These are phyloP conservation scores for Perithous albicinctus DNA, from an alignment of 2,888 invertebrate species.

Conservation along the genomic window DNA sequence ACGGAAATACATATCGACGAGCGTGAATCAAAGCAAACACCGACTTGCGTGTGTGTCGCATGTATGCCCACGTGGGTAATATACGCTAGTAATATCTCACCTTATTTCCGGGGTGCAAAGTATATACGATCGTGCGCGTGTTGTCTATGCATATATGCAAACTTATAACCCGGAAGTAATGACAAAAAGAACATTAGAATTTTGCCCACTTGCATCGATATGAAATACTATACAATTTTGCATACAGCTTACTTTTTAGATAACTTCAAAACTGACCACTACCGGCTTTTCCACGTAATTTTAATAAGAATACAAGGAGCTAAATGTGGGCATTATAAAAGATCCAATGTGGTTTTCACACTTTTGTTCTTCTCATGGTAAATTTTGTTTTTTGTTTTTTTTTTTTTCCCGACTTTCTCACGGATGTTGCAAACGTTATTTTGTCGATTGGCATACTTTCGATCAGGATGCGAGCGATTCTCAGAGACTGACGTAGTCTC, in stretches of 20 bases:
- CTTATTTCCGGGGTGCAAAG: constrained; percentile 57
- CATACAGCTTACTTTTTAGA: not conserved
- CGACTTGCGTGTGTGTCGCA: constrained; percentile 55
- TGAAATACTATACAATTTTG: not conserved
- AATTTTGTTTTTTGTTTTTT: too few relatives aligned
- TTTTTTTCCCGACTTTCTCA: constrained; percentile 66
- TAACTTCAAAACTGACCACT: constrained; percentile 47
- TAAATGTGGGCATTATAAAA: not conserved
- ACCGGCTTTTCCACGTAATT: constrained; percentile 27
- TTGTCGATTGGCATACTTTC: constrained; percentile 39
- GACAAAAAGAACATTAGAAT: constrained; percentile 18
- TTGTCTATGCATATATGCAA: not conserved
- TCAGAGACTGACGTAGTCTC: not conserved
- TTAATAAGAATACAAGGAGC: constrained; percentile 6
- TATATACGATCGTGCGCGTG: constrained; percentile 11
- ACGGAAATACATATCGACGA: constrained; percentile 57
- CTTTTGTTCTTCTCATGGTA: constrained; percentile 2
- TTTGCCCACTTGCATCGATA: constrained; percentile 23
- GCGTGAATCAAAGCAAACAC: constrained; percentile 31
- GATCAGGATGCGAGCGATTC: constrained; percentile 3
- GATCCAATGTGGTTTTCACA: not conserved
- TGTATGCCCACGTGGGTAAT: constrained; percentile 48
- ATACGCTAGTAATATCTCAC: not conserved
- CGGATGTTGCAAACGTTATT: constrained; percentile 35
- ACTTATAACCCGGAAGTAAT: constrained; percentile 39